phyloP scores from a whole-genome alignment of 2,797 vertebrate genomes.

The Onychomys torridus region DNA sequence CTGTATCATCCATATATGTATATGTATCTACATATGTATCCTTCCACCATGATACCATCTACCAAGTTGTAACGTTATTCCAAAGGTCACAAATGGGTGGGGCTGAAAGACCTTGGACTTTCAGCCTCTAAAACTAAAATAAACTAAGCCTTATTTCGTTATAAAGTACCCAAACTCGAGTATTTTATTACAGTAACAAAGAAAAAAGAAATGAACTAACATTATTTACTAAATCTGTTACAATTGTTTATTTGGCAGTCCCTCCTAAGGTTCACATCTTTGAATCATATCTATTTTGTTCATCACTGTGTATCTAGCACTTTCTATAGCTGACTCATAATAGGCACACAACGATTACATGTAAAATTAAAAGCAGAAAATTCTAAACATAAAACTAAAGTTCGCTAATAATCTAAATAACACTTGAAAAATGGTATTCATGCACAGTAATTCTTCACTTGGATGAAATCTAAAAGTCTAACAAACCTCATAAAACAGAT shows the following conservation, averaged over 20 bases:
- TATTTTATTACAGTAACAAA: neutral
- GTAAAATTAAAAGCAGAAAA: conserved; percentile 26
- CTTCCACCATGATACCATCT: neutral
- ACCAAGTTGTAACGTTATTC: neutral
- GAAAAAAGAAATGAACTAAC: neutral
- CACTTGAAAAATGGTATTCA: conserved; percentile 22
- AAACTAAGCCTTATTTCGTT: neutral
- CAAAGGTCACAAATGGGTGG: neutral
- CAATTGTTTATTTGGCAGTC: neutral
- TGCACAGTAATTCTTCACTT: conserved; percentile 15
- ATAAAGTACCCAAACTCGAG: neutral
- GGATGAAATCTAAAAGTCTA: conserved; percentile 43
- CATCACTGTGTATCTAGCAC: neutral
- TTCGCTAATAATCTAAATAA: conserved; percentile 28
- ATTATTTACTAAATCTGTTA: neutral
- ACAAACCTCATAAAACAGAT: conserved; percentile 57
- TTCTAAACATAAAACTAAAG: conserved; percentile 36
- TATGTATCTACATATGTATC: neutral
- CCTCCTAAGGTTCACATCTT: neutral
- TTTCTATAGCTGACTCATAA: neutral
- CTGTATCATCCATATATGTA: neutral
- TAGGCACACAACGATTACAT: neutral
- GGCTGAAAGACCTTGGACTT: neutral
- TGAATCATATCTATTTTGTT: conserved; percentile 7
- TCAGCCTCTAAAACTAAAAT: neutral